Evolutionary conservation across 2,888 invertebrate species (phyloP), one percentile per base, ranked within the genome.

Genomic region (Agrilus biguttatus): DNA sequence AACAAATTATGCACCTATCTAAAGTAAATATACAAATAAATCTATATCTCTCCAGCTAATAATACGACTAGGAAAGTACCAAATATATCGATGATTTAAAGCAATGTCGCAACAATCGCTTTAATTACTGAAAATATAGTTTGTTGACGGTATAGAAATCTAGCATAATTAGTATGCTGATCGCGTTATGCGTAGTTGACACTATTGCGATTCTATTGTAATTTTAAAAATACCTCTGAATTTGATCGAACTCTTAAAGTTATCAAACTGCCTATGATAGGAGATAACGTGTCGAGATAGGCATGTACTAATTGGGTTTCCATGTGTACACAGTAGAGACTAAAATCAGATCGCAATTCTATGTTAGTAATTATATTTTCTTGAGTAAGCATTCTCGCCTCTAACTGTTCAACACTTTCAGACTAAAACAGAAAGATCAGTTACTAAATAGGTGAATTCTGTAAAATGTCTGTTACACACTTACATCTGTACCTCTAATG

Each of bases 301-400:
- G 73, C 69, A 50, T 74, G 74, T 5, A 75, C 75, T 34, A 78
- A 59, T 50, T 75, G 74, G 0, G 77, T 77, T 55, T 78, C 77
- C 68, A 75, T 70, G 51, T 76, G 71, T 14, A 77, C 68, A 57
- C 78, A 77, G 53, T 75, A 73, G 37, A 77, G 62, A 44, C 76
- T 77, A 55, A 75, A 77, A 37, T 74, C 73, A 45, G 74, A 74
- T 49, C 77, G 66, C 37, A 75, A 57, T 53, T 76, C 76, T 49
- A 77, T 72, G 44, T 74, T 75, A 0, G 74, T 71, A 44, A 77
- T 76, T 10, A 77, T 72, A 37, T 70, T 74, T 51, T 77, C 77
- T 59, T 77, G 77, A 1, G 74, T 72, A 42, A 77, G 65, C 74
- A 77, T 76, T 55, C 72, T 71, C 44, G 73, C 70, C 53, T 77